Evolutionary conservation across 1,140 invertebrate genomes (phyloP).

Genomic region (Drosophila ananassae): DNA sequence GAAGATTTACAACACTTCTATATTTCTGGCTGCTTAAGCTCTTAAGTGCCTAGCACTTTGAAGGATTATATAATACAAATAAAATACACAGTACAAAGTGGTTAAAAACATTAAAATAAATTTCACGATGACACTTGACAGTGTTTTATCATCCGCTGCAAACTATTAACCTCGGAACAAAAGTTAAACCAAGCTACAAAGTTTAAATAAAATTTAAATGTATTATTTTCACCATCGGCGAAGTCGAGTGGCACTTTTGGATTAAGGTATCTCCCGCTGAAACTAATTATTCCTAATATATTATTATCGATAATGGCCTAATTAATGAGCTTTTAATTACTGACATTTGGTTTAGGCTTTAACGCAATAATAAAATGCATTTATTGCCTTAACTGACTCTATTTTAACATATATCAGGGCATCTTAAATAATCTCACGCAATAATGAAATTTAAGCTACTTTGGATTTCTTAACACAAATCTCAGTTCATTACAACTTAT

Average conservation of each 20-base stretch:
- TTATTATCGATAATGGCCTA: neutral
- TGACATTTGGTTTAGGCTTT: neutral
- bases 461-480: neutral
- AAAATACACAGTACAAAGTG: constrained; percentile 6
- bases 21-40: neutral
- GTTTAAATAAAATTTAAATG: constrained; percentile 1
- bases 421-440: neutral
- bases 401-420: neutral
- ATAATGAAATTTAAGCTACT: neutral
- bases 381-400: neutral
- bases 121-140: neutral
- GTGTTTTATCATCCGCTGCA: neutral
- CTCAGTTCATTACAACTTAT: too few species aligned
- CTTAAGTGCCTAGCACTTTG: neutral
- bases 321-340: constrained; percentile 5
- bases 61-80: neutral
- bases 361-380: neutral
- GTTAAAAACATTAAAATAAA: neutral
- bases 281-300: constrained; percentile 7
- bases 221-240: neutral
- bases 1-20: too few species aligned
- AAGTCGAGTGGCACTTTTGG: constrained; percentile 3
- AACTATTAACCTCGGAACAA: neutral
- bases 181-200: neutral
- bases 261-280: neutral